These are phyloP conservation scores for Anoplius nigerrimus DNA, from an alignment of 2,888 invertebrate genomes.

Conservation along the genomic window DNA sequence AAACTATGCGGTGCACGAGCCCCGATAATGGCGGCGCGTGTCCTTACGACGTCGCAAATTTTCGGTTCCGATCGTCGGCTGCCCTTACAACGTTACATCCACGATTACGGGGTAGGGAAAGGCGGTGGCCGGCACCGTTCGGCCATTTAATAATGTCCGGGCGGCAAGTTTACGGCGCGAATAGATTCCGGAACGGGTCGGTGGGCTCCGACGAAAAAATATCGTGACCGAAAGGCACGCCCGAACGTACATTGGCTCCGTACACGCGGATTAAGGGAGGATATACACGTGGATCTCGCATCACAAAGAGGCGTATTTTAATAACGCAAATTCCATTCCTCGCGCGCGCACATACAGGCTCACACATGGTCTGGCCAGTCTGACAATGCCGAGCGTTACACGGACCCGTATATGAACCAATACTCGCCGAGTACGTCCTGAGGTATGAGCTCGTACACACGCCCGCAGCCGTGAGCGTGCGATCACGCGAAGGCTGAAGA, in stretches of 20 bases:
- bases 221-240: slow-evolving; percentile 3
- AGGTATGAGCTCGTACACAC: no score
- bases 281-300: slow-evolving; percentile 28
- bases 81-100: background rate
- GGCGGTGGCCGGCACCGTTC: background rate
- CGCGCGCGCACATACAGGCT: slow-evolving; percentile 25
- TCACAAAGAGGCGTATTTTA: slow-evolving; percentile 51
- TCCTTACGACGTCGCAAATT: no score
- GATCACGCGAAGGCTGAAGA: no score
- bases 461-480: no score
- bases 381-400: slow-evolving; percentile 1
- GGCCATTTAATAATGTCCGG: slow-evolving; percentile 3
- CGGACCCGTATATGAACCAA: no score
- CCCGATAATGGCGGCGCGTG: no score
- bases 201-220: background rate
- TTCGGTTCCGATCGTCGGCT: no score
- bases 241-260: slow-evolving; percentile 3
- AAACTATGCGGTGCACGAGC: no score
- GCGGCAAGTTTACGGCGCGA: background rate
- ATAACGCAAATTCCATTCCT: slow-evolving; percentile 52
- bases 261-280: slow-evolving; percentile 32
- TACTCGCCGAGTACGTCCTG: no score
- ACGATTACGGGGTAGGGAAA: background rate
- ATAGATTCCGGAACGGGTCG: no score
- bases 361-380: no score